These are phyloP conservation scores for Mythimna pallens DNA, from an alignment of 2,888 invertebrate species.

Conservation along the genomic window DNA sequence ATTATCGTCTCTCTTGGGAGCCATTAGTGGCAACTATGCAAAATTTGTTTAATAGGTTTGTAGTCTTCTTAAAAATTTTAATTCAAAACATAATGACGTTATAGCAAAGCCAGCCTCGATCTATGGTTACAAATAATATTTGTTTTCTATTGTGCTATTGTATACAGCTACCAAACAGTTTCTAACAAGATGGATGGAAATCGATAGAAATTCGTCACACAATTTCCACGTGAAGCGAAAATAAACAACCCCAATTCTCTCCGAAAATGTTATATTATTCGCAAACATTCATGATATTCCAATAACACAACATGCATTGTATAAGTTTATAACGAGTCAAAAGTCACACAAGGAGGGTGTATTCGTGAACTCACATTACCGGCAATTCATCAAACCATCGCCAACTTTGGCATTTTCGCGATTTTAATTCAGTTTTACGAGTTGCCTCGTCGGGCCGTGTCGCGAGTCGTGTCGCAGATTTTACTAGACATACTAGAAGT, in stretches of 20 bases:
- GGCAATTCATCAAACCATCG: constrained; percentile 82
- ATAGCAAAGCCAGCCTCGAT: neutral
- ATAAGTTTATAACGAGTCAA: constrained; percentile 72
- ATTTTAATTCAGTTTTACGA: constrained; percentile 78
- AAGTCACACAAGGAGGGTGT: constrained; percentile 64
- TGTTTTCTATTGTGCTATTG: neutral
- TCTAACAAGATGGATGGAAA: neutral
- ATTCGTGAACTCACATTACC: constrained; percentile 75
- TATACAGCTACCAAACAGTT: neutral
- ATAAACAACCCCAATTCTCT: neutral
- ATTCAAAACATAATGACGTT: neutral
- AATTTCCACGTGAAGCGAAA: constrained; percentile 4
- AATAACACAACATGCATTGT: constrained; percentile 43
- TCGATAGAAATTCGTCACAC: constrained; percentile 4
- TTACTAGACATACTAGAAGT: constrained; percentile 40
- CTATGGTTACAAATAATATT: neutral
- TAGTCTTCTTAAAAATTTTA: neutral
- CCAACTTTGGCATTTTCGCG: constrained; percentile 77
- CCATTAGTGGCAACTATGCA: neutral
- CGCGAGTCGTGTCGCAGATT: constrained; percentile 27
- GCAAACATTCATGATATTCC: constrained; percentile 41
- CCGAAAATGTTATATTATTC: constrained; percentile 20
- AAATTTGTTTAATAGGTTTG: constrained; percentile 1
- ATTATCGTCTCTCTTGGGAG: neutral
- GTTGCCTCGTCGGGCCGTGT: constrained; percentile 50